Evolutionary conservation across 2,797 vertebrate genomes (phyloP).

Genomic region (Melanotaenia parkinsoni): DNA sequence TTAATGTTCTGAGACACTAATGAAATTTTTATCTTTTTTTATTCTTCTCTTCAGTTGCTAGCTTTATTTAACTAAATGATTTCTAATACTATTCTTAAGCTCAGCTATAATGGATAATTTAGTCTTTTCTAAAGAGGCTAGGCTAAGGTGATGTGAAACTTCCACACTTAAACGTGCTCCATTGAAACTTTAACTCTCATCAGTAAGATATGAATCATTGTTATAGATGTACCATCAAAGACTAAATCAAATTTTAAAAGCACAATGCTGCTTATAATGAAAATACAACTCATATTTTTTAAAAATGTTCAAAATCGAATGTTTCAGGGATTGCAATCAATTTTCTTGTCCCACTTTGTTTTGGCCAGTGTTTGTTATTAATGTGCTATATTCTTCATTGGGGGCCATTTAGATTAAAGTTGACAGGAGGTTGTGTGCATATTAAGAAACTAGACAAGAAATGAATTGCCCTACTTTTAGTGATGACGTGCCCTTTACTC

Average conservation of each 20-base stretch:
- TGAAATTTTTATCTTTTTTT: neutral
- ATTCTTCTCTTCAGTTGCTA: neutral
- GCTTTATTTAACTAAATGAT: neutral
- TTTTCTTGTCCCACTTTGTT: neutral
- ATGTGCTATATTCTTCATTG: constrained; percentile 3
- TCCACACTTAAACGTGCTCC: neutral
- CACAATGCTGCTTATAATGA: too few species aligned
- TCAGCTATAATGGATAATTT: neutral
- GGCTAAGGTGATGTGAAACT: neutral
- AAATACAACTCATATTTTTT: too few species aligned
- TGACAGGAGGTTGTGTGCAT: constrained; percentile 37
- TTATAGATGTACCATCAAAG: too few species aligned
- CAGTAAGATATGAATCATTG: neutral
- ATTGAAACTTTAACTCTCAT: neutral
- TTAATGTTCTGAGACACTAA: neutral
- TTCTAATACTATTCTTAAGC: neutral
- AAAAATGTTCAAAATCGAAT: too few species aligned
- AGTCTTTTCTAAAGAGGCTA: neutral
- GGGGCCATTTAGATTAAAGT: constrained; percentile 33
- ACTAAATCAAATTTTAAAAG: too few species aligned
- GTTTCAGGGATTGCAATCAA: neutral
- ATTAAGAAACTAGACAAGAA: constrained; percentile 43
- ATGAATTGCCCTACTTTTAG: constrained; percentile 54
- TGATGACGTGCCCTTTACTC: constrained; percentile 61
- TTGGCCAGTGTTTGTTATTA: neutral